Evolutionary conservation across 1,140 invertebrate species (phyloP).

Genomic region (Telenomus remus): DNA sequence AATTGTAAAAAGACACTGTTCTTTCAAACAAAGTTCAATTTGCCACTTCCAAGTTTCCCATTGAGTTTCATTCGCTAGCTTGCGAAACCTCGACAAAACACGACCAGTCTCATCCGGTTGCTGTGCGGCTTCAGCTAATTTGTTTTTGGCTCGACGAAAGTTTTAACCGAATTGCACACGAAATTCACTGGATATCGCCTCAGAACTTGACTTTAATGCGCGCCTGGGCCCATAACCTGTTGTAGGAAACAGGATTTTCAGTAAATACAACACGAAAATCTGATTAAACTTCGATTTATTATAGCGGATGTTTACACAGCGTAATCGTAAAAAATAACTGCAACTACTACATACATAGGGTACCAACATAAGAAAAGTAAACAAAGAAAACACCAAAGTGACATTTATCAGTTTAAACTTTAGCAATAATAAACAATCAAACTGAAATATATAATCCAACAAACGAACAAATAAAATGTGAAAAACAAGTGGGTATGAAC

Average conservation of each 20-base stretch:
- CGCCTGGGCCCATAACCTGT: conserved; percentile 31
- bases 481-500: too few relatives aligned
- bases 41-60: conserved; percentile 52
- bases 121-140: too few relatives aligned
- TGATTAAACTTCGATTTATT: too few relatives aligned
- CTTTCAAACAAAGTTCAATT: conserved; percentile 35
- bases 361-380: too few relatives aligned
- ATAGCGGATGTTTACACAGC: too few relatives aligned
- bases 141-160: conserved; percentile 7
- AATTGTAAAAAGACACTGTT: conserved; percentile 33
- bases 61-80: conserved; percentile 30
- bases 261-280: not conserved
- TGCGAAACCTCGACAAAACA: conserved; percentile 19
- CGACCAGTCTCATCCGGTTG: conserved; percentile 5
- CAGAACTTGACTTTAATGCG: conserved; percentile 7
- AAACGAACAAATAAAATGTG: too few relatives aligned
- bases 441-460: too few relatives aligned
- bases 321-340: too few relatives aligned
- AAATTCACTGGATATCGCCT: conserved; percentile 2
- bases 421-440: too few relatives aligned
- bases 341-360: too few relatives aligned
- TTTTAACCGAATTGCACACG: not conserved
- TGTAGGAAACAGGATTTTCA: conserved; percentile 1
- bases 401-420: too few relatives aligned
- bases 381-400: too few relatives aligned